Evolutionary conservation across 2,113 vertebrate species (phyloP).

Genomic region (Galbula dea): DNA sequence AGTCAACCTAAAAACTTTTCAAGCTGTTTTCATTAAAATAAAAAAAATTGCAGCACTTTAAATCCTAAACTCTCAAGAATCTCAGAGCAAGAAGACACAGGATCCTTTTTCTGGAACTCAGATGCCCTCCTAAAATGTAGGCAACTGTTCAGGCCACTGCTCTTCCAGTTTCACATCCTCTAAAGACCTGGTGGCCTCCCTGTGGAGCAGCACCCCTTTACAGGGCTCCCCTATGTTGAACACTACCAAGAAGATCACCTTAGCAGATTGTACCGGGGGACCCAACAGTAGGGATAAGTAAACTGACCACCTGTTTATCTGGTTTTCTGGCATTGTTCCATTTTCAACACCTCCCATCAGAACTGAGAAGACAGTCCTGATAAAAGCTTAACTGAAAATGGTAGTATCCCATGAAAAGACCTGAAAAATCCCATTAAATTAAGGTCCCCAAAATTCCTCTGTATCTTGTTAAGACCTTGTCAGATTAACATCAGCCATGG

Average conservation of each 20-base stretch:
- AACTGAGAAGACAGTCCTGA: rapidly evolving
- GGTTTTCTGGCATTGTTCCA: rapidly evolving
- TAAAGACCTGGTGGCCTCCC: background rate
- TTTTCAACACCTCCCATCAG: background rate
- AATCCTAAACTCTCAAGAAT: background rate
- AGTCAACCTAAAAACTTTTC: background rate
- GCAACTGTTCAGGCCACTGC: background rate
- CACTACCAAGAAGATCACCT: background rate
- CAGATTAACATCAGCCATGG: background rate
- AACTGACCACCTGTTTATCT: background rate
- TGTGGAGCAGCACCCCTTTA: background rate
- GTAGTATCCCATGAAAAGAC: background rate
- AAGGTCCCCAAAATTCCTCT: background rate
- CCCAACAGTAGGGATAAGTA: rapidly evolving
- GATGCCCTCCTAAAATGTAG: background rate
- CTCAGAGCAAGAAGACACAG: background rate
- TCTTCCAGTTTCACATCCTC: background rate
- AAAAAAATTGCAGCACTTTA: background rate
- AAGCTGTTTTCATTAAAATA: background rate
- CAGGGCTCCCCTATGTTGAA: background rate
- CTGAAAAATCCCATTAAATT: background rate
- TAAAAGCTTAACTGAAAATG: background rate
- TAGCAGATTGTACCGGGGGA: background rate
- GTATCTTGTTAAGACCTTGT: background rate
- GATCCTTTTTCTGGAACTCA: background rate